A percentile compares a stretch with the other conserved stretches of the same genome.
phyloP scores from a whole-genome alignment of 2,888 invertebrate species.

The Zeuzera pyrina region DNA sequence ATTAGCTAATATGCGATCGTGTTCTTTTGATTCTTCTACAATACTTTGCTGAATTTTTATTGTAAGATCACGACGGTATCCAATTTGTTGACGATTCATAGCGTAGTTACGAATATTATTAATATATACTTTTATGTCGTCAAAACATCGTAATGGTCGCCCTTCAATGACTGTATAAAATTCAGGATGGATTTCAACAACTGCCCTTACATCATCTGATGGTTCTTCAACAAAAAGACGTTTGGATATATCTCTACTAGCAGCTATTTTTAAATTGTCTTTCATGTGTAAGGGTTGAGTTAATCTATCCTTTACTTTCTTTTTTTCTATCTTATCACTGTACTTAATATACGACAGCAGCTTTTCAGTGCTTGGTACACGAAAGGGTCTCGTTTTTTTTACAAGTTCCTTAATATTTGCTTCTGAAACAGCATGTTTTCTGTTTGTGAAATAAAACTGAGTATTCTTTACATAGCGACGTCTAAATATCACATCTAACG shows the following conservation, averaged over 20 bases:
- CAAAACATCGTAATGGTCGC: constrained; percentile 70
- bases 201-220: constrained; percentile 68
- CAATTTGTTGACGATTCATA: constrained; percentile 63
- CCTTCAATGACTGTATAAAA: constrained; percentile 77
- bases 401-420: constrained; percentile 20
- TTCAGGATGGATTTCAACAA: constrained; percentile 77
- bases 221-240: constrained; percentile 72
- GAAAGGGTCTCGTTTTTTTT: constrained; percentile 34
- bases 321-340: constrained; percentile 53
- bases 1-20: constrained; percentile 38
- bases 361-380: constrained; percentile 53
- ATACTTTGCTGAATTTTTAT: constrained; percentile 48
- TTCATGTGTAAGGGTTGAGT: constrained; percentile 46
- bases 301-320: constrained; percentile 31
- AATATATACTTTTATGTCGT: constrained; percentile 73
- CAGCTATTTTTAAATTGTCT: constrained; percentile 55
- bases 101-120: constrained; percentile 65
- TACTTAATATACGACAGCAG: constrained; percentile 60
- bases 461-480: constrained; percentile 60
- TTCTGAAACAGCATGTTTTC: constrained; percentile 37
- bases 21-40: constrained; percentile 38
- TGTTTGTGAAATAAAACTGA: constrained; percentile 59
- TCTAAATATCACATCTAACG: constrained; percentile 57
- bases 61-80: constrained; percentile 53
- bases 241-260: constrained; percentile 66